phyloP scores from a whole-genome alignment of 2,113 vertebrate genomes.

The Petrocephalus zakoni region DNA sequence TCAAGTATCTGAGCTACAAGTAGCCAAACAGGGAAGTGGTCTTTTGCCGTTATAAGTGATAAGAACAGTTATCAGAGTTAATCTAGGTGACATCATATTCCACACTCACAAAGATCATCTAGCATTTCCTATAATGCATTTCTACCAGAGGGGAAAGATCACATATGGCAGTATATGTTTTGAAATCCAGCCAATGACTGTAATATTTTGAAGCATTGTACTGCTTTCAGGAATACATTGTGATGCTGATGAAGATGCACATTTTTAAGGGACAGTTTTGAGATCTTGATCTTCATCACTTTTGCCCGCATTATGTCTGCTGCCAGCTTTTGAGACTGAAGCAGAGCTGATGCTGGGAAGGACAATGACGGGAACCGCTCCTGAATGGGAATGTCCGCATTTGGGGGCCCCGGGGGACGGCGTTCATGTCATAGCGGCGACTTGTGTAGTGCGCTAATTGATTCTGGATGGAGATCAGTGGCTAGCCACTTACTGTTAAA shows the following conservation, averaged over 20 bases:
- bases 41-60: not conserved
- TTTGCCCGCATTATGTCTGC: not conserved
- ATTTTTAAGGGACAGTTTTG: not conserved
- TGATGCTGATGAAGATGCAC: not conserved
- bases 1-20: not conserved
- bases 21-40: not conserved
- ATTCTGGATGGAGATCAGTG: conserved; percentile 42
- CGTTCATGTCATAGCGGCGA: not conserved
- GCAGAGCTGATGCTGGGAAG: conserved; percentile 19
- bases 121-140: not conserved
- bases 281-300: not conserved
- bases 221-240: not conserved
- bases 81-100: not conserved
- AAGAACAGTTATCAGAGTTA: not conserved
- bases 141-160: not conserved
- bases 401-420: conserved; percentile 27
- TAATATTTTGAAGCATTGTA: not conserved
- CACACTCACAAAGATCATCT: not conserved
- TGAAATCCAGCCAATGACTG: not conserved
- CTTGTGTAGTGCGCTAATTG: conserved; percentile 40
- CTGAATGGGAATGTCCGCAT: conserved; percentile 37
- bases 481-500: not conserved
- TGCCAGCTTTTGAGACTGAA: not conserved
- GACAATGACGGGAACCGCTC: not conserved
- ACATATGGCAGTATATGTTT: not conserved